Evolutionary conservation across 1,140 invertebrate species (phyloP), one percentile per base, ranked within the genome.

Genomic region (Cylas formicarius): DNA sequence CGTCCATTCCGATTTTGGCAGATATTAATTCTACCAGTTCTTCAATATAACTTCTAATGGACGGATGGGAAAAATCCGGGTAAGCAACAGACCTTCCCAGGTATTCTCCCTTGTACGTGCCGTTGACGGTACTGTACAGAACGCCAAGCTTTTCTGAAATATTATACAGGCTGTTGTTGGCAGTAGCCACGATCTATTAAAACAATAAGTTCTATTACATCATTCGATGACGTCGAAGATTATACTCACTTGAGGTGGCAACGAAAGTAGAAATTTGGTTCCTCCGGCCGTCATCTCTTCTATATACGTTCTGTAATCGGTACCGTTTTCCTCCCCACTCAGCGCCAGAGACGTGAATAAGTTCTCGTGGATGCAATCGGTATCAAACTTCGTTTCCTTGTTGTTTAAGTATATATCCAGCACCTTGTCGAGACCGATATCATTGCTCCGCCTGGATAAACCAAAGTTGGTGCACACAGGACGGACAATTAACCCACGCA

Each of bases 281-380:
- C 33, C 44, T 10, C 10, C 8, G 24, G 43, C 13, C 9, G 9
- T 22, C 20, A 37, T 23, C 7, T 31, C 11, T 3, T 35, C 29
- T 8, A 53, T 14, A 31, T 26, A n/a, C 22, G 13, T 11, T 23
- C 17, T 44, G 18, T 11, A 52, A 11, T 26, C 10, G 10, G 34
- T 35, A 26, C 34, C 32, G 31, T 38, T 26, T 19, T 33, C 7
- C 13, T n/a, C 21, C 8, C n/a, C 18, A 23, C 40, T 41, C 26
- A 21, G 32, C 10, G 33, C 26, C 16, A 56, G 22, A 20, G 42
- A 41, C 24, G 51, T 33, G 29, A 57, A 53, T n/a, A 67, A 26
- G 35, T 61, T 58, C 44, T 67, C 58, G 27, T 60, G 55, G 17
- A 67, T 47, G 43, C 65, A 67, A 40, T 66, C 60, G 21, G 29